Evolutionary conservation across 2,113 vertebrate species (phyloP).

Genomic region (Toxostoma redivivum): DNA sequence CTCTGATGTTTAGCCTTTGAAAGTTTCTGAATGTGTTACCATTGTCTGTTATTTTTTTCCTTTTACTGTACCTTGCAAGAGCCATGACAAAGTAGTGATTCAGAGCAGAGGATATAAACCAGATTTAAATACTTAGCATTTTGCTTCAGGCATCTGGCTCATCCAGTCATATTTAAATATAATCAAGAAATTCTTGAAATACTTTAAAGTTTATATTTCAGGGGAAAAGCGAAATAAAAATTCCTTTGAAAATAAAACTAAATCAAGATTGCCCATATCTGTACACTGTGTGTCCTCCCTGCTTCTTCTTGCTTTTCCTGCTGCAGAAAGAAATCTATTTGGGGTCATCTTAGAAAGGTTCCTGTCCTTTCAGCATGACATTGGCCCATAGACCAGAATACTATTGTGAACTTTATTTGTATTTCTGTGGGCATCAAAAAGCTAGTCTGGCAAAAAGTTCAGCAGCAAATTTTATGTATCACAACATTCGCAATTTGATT

Average conservation of each 20-base stretch:
- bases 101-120: neutral
- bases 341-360: neutral
- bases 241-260: neutral
- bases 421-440: neutral
- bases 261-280: neutral
- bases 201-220: slow-evolving; percentile 1
- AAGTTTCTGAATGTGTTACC: neutral
- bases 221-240: slow-evolving; percentile 22
- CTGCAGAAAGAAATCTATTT: neutral
- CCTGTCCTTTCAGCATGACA: neutral
- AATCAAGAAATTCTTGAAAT: slow-evolving; percentile 46
- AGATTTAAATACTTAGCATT: slow-evolving; percentile 49
- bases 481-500: neutral
- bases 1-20: neutral
- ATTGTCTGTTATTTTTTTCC: neutral
- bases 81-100: neutral
- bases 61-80: neutral
- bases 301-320: neutral
- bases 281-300: neutral
- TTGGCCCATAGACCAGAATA: neutral
- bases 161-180: slow-evolving; percentile 8
- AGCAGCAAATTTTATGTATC: neutral
- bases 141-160: slow-evolving; percentile 29
- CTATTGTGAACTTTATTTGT: neutral
- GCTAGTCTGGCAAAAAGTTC: neutral